phyloP scores from a whole-genome alignment of 92 coral and sea anemone genomes.

The Muricea muricata region DNA sequence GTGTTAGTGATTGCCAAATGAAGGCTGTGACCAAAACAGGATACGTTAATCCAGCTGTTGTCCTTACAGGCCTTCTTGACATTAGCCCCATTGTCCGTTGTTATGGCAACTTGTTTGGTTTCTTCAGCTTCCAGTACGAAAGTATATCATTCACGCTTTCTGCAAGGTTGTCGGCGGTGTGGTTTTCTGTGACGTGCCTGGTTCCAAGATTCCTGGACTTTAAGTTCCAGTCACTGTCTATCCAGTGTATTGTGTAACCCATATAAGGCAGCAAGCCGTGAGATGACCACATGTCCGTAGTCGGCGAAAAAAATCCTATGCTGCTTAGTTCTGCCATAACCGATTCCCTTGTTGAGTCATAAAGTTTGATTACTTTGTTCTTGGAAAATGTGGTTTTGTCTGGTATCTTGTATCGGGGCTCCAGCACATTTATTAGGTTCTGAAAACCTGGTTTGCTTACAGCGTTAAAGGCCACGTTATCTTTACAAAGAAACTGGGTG shows the following conservation, averaged over 20 bases:
- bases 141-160: background rate
- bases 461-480: conserved; percentile 1
- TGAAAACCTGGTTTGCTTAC: conserved; percentile 6
- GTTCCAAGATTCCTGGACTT: background rate
- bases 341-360: background rate
- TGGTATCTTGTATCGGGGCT: conserved; percentile 10
- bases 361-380: conserved; percentile 1
- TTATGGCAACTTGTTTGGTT: conserved; percentile 9
- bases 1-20: conserved; percentile 1
- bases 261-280: background rate
- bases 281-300: conserved; percentile 20
- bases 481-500: background rate
- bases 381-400: conserved; percentile 7
- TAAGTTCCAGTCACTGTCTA: conserved; percentile 14
- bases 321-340: background rate
- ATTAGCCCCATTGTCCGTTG: conserved; percentile 7
- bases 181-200: background rate
- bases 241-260: conserved; percentile 8
- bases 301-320: background rate
- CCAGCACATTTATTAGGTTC: conserved; percentile 1
- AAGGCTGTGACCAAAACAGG: conserved; percentile 7
- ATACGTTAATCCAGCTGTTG: background rate
- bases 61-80: background rate
- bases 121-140: background rate
- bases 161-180: background rate